These are phyloP conservation scores for Gallinago nigripennis DNA, from an alignment of 2,797 vertebrate species.

Conservation along the genomic window DNA sequence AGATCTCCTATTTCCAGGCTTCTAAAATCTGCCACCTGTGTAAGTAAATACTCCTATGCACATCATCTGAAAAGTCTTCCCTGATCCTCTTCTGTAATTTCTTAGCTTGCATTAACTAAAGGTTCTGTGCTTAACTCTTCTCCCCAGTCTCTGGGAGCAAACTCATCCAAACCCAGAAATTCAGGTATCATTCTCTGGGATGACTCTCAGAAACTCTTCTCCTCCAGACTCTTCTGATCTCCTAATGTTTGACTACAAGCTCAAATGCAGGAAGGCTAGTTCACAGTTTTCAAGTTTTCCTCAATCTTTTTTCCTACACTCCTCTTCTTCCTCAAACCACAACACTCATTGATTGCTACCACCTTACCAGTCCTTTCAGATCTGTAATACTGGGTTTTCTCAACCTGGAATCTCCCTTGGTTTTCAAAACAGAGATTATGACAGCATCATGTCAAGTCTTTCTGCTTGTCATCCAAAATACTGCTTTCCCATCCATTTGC, in stretches of 20 bases:
- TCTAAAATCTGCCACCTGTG: not conserved
- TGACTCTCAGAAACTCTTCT: not conserved
- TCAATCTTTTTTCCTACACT: not conserved
- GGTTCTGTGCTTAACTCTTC: not conserved
- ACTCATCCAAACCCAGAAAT: not conserved
- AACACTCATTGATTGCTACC: not conserved
- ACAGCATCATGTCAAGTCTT: not conserved
- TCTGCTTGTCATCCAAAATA: not conserved
- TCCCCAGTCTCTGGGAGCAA: not conserved
- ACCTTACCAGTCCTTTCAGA: not conserved
- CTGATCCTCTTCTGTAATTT: not conserved
- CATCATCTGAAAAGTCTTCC: not conserved
- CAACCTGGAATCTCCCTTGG: not conserved
- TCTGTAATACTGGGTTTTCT: not conserved
- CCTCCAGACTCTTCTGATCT: not conserved
- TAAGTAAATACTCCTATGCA: not conserved
- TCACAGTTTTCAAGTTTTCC: not conserved
- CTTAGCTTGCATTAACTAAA: not conserved
- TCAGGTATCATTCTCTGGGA: not conserved
- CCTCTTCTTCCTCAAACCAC: not conserved
- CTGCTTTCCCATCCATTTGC: not conserved
- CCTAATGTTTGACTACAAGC: not conserved
- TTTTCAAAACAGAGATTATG: not conserved
- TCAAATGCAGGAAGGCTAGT: not conserved
- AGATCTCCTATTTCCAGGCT: not conserved